Percentiles rank a stretch among this genome's conserved stretches.
phyloP scores from a whole-genome alignment of 2,888 invertebrate genomes.

The Phyllotreta cruciferae region DNA sequence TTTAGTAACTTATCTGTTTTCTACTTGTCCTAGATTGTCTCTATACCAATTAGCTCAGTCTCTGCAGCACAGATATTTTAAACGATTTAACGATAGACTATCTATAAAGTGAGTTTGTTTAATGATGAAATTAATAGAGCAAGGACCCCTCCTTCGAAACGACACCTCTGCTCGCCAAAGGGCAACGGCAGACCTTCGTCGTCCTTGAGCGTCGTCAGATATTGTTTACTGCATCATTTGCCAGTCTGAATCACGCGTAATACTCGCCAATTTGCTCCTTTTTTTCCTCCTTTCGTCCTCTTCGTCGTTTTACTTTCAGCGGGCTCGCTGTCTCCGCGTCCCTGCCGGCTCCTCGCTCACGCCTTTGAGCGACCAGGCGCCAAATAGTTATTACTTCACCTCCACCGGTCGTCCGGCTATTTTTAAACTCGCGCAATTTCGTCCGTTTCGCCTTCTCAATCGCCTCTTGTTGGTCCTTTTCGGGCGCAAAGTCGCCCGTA shows the following conservation, averaged over 20 bases:
- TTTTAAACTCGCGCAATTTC: conserved; percentile 14
- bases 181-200: conserved; percentile 54
- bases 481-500: conserved; percentile 3
- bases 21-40: too few relatives aligned
- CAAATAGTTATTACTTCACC: conserved; percentile 18
- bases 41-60: too few relatives aligned
- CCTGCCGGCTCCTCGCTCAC: conserved; percentile 6
- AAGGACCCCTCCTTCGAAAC: not conserved
- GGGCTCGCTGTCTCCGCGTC: conserved; percentile 11
- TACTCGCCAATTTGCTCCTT: conserved; percentile 40
- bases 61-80: too few relatives aligned
- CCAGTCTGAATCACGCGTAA: conserved; percentile 50
- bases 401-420: conserved; percentile 10
- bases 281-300: conserved; percentile 13
- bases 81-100: too few relatives aligned
- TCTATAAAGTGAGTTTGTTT: not conserved
- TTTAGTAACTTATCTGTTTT: too few relatives aligned
- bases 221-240: conserved; percentile 53
- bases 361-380: conserved; percentile 16
- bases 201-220: conserved; percentile 53
- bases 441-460: not conserved
- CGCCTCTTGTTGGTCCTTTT: conserved; percentile 4
- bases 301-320: too few relatives aligned
- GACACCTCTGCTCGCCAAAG: conserved; percentile 34
- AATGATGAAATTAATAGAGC: not conserved